Evolutionary conservation across 1,140 invertebrate genomes (phyloP), one percentile per base, ranked within the genome.

Genomic region (Leptinotarsa lineolata): DNA sequence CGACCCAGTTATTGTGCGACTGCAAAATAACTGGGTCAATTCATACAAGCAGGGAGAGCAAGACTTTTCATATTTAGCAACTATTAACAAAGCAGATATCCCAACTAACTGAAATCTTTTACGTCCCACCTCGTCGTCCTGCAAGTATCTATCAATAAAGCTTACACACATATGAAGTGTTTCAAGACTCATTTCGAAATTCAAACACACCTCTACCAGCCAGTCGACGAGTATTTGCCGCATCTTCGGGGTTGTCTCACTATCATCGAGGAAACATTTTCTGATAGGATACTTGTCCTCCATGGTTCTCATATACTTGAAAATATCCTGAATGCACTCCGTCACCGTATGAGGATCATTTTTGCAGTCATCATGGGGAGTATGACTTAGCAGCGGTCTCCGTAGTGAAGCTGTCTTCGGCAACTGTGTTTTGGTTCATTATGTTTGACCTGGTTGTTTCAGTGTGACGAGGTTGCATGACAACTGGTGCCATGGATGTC

Each of bases 11-110:
- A 73, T 94, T 88, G 12, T 98, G 84, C 2, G 86, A 87, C 72
- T 87, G 88, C 18, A 97, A 86, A 24, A 97, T 94, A 98, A 94
- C 80, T 93, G 97, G 8, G 96, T 92, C 87, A 97, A 98, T 84
- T 99, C 97, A 2, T 85, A 86, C 39, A 98, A 89, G 69, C 95
- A 93, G 3, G 97, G 96, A 5, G 92, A 88, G 80, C 93, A 95
- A 81, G 97, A 94, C 86, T 99, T 97, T 86, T 99, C 97, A 81
- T 97, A 98, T 84, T 99, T 99, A 77, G 92, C 91, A 13, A 97
- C 96, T 73, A 99, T 91, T 77, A 96, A 93, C 89, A 99, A 91
- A 0, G 95, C 91, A 3, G 96, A 92, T 1, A 96, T 92, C 1
- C 97, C 97, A 58, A 98, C 94, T 60, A 99, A 86, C 84, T 99